Base-by-base conservation (phyloP, 2,113 vertebrate genomes). In the Hippocampus mohnikei region DNA sequence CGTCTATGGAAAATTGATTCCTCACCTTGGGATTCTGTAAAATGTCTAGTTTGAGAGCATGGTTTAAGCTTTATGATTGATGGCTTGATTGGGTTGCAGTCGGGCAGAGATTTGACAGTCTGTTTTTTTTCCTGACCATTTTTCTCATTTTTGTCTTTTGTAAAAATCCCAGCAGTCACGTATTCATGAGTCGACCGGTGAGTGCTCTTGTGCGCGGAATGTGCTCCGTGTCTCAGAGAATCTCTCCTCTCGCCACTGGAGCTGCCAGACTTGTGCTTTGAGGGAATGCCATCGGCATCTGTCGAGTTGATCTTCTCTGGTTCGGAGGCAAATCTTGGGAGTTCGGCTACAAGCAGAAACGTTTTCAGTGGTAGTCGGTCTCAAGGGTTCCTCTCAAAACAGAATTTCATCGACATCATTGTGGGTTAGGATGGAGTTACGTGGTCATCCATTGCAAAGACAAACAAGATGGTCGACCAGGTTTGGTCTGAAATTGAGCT, bases 321-420 rank as follows among this genome's bases (percentile, higher is more conserved):
- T 74, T 87, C 81, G 69, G 82, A 79, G 76, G 86, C 84, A 71
- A 83, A 82, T 78, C 84, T 71, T 82, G 87, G 75, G 76, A 91
- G 77, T 84, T 88, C 77, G 86, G 90, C 92, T 93, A 91, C 85
- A 90, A 86, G 89, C 90, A 92, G 88, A 92, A 88, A 92, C 88
- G 86, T 89, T 91, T 92, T 93, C 88, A 91, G 86, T 93, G 77
- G 84, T 81, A 90, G 87, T 89, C 82, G 88, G 77, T 86, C 78
- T 83, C 84, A 91, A 86, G 75, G 87, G 73, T 83, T 89, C 82
- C 86, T 89, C 83, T 88, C 75, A 91, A 79, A 88, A 91, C 77
- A 83, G 60, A 84, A 86, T 80, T 88, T 75, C 77, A 65, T 65
- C 27, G 23, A 83, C 85, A 86, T 88, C 83, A 90, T 70, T 87